Base-by-base conservation (phyloP, 2,888 invertebrate genomes). In the Drosophila anceps region DNA sequence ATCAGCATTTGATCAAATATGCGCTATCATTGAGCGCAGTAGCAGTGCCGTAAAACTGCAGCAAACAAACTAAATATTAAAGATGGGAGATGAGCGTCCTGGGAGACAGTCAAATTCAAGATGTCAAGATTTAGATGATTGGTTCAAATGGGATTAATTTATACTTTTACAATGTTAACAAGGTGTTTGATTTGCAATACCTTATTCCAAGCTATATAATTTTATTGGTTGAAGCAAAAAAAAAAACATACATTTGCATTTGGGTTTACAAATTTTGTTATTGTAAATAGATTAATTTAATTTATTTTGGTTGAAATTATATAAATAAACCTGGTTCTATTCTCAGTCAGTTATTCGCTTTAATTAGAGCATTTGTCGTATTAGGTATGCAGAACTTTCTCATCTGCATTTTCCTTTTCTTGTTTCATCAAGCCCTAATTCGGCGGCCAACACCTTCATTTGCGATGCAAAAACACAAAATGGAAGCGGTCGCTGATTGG, bases 1-100 rank as follows among this genome's bases (percentile, higher is more conserved):
- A 78, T 93, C 95, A 76, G 96, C 97, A 24, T 96, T 98, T 90
- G 94, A 95, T 87, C 95, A 96, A 82, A 96, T 98, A 78, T 83
- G 84, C 53, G 73, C 82, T 54, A 86, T 92, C 41, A 88, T 93
- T 37, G 76, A 82, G 55, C 70, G 70, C 31, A 86, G 81, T 65
- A 71, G 81, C 64, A 57, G 60, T 53, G 8, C 61, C 12, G 48
- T 55, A 13, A 72, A 69, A 35, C 18, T 29, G 15, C 48, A 27
- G n/a, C 15, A 2, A 12, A 51, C 51, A 1, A 74, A 73, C 53
- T 70, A 62, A 58, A 41, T 15, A 44, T 43, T 15, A 9, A 44
- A 20, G 10, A n/a, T 9, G 27, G 0, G 27, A 24, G 10, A 33
- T 27, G 24, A n/a, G n/a, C 12, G 44, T 12, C 10, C 18, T 29